Percentiles rank a stretch among this genome's conserved stretches.
These are phyloP conservation scores for Halictus rubicundus DNA, from an alignment of 1,140 invertebrate genomes.

Conservation along the genomic window DNA sequence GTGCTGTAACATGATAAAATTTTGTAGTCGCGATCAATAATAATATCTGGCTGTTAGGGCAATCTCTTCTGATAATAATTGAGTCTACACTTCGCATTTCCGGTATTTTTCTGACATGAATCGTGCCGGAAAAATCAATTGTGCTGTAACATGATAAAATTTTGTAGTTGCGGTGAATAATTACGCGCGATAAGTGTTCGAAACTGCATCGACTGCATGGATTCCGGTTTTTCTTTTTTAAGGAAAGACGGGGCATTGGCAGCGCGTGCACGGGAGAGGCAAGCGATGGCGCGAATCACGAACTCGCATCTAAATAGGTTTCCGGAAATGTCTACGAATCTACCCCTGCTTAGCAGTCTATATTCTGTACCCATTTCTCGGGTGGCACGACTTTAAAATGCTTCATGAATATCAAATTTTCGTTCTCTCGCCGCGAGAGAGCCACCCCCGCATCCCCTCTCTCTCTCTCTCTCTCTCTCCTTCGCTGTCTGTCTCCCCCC, in stretches of 20 bases:
- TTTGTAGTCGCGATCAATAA: too few relatives aligned
- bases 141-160: too few relatives aligned
- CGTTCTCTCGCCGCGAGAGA: constrained; percentile 43
- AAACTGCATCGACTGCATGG: not conserved
- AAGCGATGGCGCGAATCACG: constrained; percentile 57
- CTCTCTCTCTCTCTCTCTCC: constrained; percentile 16
- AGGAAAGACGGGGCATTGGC: not conserved
- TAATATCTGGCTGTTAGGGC: too few relatives aligned
- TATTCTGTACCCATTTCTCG: constrained; percentile 58
- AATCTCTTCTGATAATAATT: too few relatives aligned
- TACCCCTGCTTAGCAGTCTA: constrained; percentile 56
- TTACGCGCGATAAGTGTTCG: too few relatives aligned
- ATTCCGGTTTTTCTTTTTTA: not conserved
- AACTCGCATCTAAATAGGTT: constrained; percentile 69
- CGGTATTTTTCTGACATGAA: too few relatives aligned
- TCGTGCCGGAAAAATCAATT: too few relatives aligned
- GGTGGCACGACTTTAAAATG: constrained; percentile 67
- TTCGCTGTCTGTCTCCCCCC: constrained; percentile 21
- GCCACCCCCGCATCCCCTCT: constrained; percentile 34
- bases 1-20: too few relatives aligned
- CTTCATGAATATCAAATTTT: constrained; percentile 73
- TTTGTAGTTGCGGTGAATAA: not conserved
- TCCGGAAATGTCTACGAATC: constrained; percentile 62
- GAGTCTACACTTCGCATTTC: too few relatives aligned
- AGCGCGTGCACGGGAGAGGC: not conserved